A percentile compares a stretch with the other conserved stretches of the same genome.
Conservation (phyloP, 2,888 invertebrate genomes). For the Polymixis flavicincta region DNA sequence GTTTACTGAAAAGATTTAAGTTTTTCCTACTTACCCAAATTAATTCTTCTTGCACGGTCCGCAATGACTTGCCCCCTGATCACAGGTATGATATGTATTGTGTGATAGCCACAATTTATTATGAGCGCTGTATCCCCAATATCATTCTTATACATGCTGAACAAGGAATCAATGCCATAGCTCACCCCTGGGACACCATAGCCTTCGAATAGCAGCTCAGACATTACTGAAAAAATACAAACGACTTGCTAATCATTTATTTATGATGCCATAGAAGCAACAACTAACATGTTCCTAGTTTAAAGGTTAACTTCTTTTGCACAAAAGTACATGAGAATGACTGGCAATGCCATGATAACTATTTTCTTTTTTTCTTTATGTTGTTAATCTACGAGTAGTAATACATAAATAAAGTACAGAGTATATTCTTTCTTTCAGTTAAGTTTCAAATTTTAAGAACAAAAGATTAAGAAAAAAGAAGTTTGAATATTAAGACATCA, state of each 20-base stretch:
- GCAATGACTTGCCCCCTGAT: slow-evolving; percentile 93
- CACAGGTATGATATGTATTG: slow-evolving; percentile 96
- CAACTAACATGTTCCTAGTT: background rate
- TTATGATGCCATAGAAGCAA: background rate
- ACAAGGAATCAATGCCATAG: slow-evolving; percentile 96
- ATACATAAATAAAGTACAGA: too few relatives aligned
- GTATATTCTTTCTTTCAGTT: background rate
- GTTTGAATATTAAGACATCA: background rate
- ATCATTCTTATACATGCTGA: slow-evolving; percentile 92
- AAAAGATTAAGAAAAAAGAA: too few relatives aligned
- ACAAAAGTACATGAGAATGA: too few relatives aligned
- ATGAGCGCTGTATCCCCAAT: slow-evolving; percentile 93
- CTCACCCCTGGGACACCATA: slow-evolving; percentile 96
- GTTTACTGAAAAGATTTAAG: too few relatives aligned
- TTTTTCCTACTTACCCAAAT: too few relatives aligned
- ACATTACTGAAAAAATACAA: slow-evolving; percentile 93
- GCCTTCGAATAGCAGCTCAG: slow-evolving; percentile 97
- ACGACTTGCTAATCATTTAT: background rate
- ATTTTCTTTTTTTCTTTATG: too few relatives aligned
- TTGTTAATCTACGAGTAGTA: too few relatives aligned
- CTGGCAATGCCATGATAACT: background rate
- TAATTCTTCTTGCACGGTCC: slow-evolving; percentile 94
- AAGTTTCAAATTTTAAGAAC: background rate
- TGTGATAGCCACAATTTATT: slow-evolving; percentile 96
- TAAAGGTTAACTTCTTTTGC: background rate